Conservation (phyloP, 2,888 invertebrate species). For the Seira musarum region DNA sequence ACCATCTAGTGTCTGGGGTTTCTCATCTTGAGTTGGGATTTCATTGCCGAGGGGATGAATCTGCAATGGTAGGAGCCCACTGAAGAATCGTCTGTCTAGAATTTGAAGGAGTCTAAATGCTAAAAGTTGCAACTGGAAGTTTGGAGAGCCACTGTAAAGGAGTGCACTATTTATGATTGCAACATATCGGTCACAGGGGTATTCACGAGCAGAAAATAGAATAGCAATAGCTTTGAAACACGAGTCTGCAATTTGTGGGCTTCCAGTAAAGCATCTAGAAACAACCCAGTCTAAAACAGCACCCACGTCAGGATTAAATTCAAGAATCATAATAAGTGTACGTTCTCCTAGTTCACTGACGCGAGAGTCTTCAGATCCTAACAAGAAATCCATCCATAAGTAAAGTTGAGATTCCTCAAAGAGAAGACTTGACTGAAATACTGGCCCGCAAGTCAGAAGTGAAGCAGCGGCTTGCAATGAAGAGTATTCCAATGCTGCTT, state of each 20-base stretch:
- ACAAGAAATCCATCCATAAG: conserved; percentile 92
- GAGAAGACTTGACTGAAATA: conserved; percentile 88
- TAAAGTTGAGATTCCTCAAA: conserved; percentile 94
- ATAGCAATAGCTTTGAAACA: conserved; percentile 97
- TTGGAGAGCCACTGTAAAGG: conserved; percentile 95
- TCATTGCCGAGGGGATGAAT: conserved; percentile 59
- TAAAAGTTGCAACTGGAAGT: conserved; percentile 92
- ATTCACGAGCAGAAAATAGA: conserved; percentile 97
- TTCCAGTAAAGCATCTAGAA: conserved; percentile 96
- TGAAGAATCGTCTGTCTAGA: conserved; percentile 96
- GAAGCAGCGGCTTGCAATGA: conserved; percentile 93
- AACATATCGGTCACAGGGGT: conserved; percentile 97
- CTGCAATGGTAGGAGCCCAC: conserved; percentile 72
- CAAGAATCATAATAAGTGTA: conserved; percentile 81
- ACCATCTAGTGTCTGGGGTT: conserved; percentile 86
- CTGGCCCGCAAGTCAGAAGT: conserved; percentile 94
- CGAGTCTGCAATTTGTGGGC: conserved; percentile 92
- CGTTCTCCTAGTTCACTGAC: conserved; percentile 70
- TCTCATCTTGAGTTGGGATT: conserved; percentile 74
- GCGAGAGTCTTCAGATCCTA: conserved; percentile 83
- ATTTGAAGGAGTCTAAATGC: conserved; percentile 95
- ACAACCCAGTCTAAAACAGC: conserved; percentile 97
- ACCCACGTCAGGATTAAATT: conserved; percentile 95
- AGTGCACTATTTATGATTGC: conserved; percentile 98
- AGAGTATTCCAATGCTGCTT: conserved; percentile 74